Percentiles rank a stretch among this genome's conserved stretches.
Conservation (phyloP, 2,888 invertebrate genomes). For the Galeruca laticollis region DNA sequence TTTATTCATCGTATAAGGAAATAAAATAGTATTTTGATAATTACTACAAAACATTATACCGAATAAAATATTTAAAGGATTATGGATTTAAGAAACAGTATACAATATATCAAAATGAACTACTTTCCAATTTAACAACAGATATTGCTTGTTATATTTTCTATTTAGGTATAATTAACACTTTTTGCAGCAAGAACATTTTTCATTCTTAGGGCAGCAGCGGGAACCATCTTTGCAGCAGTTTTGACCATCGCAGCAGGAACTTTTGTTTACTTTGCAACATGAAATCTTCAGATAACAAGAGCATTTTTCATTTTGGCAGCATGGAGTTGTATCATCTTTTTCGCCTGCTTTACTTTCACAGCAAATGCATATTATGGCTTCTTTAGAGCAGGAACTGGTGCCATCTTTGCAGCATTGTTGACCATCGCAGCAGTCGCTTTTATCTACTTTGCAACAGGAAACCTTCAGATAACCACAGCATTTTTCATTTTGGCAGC, state of each 20-base stretch:
- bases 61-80: not conserved
- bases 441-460: not conserved
- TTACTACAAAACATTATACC: not conserved
- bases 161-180: too few relatives aligned
- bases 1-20: too few relatives aligned
- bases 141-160: too few relatives aligned
- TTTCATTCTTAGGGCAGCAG: too few relatives aligned
- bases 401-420: conserved; percentile 11
- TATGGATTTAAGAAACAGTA: not conserved
- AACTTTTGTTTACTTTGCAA: not conserved
- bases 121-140: not conserved
- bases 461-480: too few relatives aligned
- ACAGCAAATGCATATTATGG: not conserved
- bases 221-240: not conserved
- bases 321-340: too few relatives aligned
- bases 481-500: not conserved
- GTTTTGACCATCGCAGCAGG: not conserved
- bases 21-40: not conserved
- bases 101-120: not conserved
- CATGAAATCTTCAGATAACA: too few relatives aligned
- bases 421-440: not conserved
- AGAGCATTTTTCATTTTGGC: too few relatives aligned
- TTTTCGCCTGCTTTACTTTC: too few relatives aligned
- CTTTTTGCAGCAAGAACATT: not conserved
- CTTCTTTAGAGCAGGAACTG: not conserved